A percentile compares a stretch with the other conserved stretches of the same genome.
phyloP scores from a whole-genome alignment of 2,888 invertebrate genomes.

The Pherbina coryleti region DNA sequence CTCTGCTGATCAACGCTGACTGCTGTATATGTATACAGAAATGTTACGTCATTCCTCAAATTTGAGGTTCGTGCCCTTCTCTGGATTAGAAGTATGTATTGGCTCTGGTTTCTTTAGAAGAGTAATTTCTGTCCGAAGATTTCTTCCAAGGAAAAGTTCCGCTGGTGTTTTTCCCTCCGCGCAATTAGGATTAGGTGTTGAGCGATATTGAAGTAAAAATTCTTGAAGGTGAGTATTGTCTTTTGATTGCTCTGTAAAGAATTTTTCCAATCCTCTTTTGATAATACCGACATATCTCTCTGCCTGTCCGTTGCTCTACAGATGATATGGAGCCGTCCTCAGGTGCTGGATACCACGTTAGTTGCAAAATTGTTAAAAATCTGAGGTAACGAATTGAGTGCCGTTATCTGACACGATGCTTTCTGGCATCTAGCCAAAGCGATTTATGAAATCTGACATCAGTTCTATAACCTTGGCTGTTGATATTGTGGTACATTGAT shows the following conservation, averaged over 20 bases:
- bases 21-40: no score
- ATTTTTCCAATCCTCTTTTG: background rate
- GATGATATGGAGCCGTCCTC: background rate
- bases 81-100: background rate
- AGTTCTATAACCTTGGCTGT: background rate
- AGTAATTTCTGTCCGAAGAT: conserved; percentile 39
- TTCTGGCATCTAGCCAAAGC: background rate
- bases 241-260: background rate
- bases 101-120: conserved; percentile 24
- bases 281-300: background rate
- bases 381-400: background rate
- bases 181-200: conserved; percentile 40
- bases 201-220: conserved; percentile 39
- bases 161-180: conserved; percentile 36
- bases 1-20: no score
- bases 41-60: no score
- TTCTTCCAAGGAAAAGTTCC: conserved; percentile 38
- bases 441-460: background rate
- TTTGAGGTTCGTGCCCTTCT: no score
- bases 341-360: background rate
- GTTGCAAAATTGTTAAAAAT: background rate
- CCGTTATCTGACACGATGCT: no score
- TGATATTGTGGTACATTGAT: background rate
- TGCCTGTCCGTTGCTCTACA: conserved; percentile 31
- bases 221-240: conserved; percentile 38